A percentile compares a stretch with the other conserved stretches of the same genome.
These are phyloP conservation scores for Lasaia peninsularis DNA, from an alignment of 1,140 invertebrate species.

Conservation along the genomic window DNA sequence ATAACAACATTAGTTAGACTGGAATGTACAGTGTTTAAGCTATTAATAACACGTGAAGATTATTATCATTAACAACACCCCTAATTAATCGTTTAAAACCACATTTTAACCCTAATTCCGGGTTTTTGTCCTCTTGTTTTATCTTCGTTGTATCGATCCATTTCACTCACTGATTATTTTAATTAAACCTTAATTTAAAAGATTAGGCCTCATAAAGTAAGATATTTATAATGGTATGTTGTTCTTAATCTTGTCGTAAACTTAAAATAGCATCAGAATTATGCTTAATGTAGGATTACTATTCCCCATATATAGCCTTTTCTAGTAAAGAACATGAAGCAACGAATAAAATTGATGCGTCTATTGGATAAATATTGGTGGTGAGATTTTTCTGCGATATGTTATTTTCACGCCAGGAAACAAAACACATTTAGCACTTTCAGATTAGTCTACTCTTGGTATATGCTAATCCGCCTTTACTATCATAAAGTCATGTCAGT, in stretches of 20 bases:
- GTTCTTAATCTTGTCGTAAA: neutral
- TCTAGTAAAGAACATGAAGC: constrained; percentile 2
- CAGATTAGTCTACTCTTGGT: no score
- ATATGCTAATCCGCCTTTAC: no score
- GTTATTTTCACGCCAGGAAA: no score
- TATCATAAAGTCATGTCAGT: no score
- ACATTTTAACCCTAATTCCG: neutral
- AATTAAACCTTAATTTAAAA: neutral
- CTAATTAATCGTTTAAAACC: neutral
- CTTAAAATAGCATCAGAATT: constrained; percentile 6
- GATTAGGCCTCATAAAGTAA: constrained; percentile 1
- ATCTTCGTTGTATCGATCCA: neutral
- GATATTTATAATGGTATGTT: neutral
- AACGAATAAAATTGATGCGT: neutral
- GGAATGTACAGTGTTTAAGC: neutral
- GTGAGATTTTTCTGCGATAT: no score
- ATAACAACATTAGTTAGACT: no score
- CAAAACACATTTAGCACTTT: neutral
- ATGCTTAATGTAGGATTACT: constrained; percentile 1
- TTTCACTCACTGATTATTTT: neutral
- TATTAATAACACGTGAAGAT: constrained; percentile 1
- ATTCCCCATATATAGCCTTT: constrained; percentile 4
- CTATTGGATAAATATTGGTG: no score
- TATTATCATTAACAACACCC: neutral
- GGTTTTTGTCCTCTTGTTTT: neutral